phyloP scores from a whole-genome alignment of 2,113 vertebrate species.

The Varanus komodoensis region DNA sequence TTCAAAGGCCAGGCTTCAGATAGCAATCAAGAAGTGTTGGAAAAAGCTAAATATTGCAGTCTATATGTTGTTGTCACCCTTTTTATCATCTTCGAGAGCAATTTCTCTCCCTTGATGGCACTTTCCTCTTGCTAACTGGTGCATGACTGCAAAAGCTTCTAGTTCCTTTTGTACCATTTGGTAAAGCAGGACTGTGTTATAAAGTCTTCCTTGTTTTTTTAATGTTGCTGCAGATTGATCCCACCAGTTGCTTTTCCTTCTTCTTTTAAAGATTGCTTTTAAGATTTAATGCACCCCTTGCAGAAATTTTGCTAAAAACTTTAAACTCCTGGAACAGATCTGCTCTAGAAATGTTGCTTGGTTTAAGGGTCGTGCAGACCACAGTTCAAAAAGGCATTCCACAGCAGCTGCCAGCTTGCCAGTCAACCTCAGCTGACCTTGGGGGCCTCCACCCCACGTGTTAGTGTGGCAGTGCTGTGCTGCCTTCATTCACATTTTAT shows the following conservation, averaged over 20 bases:
- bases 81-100: slow-evolving; percentile 65
- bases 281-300: not conserved
- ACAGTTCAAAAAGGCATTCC: not conserved
- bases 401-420: not conserved
- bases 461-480: not conserved
- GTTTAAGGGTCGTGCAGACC: too few relatives aligned
- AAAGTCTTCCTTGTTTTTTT: slow-evolving; percentile 2
- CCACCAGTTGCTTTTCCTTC: not conserved
- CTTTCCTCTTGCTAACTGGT: slow-evolving; percentile 55
- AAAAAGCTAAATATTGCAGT: slow-evolving; percentile 65
- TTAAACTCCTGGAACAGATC: not conserved
- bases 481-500: not conserved
- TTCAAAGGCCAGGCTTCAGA: slow-evolving; percentile 63
- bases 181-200: slow-evolving; percentile 10
- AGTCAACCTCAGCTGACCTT: not conserved
- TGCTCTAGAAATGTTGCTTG: not conserved
- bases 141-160: slow-evolving; percentile 49
- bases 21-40: slow-evolving; percentile 67
- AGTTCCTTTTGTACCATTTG: slow-evolving; percentile 38
- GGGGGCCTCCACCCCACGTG: not conserved
- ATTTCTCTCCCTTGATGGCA: slow-evolving; percentile 60
- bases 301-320: not conserved
- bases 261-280: not conserved
- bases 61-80: slow-evolving; percentile 68
- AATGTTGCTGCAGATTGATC: not conserved